phyloP scores from a whole-genome alignment of 1,140 invertebrate species.

The Trichonephila clavata region DNA sequence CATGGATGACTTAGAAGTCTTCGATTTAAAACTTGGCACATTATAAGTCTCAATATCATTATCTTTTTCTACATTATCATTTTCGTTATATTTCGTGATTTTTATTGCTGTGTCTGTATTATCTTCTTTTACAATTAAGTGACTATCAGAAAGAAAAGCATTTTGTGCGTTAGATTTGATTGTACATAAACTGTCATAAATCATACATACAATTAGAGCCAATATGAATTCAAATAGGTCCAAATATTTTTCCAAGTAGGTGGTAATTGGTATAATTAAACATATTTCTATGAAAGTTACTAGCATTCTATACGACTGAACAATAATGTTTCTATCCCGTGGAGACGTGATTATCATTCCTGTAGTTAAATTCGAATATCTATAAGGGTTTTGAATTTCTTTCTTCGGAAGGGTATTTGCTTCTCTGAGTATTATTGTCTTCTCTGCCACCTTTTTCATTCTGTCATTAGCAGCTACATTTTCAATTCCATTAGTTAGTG shows the following conservation, averaged over 20 bases:
- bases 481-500: background rate
- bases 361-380: background rate
- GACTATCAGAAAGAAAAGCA: background rate
- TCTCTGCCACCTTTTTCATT: background rate
- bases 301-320: background rate
- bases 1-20: background rate
- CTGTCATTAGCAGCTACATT: background rate
- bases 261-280: background rate
- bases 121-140: background rate
- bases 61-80: no score
- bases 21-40: background rate
- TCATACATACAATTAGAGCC: background rate
- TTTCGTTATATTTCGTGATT: no score
- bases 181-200: background rate
- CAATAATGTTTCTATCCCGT: background rate
- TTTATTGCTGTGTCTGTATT: background rate
- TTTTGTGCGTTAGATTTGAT: background rate
- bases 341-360: background rate
- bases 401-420: background rate
- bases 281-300: background rate
- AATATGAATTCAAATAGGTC: background rate
- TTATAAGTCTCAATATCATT: background rate
- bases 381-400: background rate
- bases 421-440: background rate
- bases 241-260: background rate